These are phyloP conservation scores for Clarias batrachus DNA, from an alignment of 2,113 vertebrate species.

Conservation along the genomic window DNA sequence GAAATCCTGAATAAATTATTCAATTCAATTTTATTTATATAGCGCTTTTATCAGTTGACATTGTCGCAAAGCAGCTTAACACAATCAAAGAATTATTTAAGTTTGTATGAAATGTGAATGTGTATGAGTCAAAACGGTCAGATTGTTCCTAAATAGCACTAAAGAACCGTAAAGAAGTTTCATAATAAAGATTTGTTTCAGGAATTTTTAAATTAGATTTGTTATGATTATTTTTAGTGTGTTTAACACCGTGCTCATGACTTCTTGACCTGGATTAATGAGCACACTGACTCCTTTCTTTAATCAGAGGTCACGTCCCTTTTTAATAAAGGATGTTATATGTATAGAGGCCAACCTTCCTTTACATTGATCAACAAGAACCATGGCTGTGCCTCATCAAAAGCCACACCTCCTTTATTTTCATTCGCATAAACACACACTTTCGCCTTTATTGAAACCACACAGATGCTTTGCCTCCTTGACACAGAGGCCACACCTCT, in stretches of 20 bases:
- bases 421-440: no score
- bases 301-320: neutral
- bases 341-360: neutral
- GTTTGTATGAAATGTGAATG: no score
- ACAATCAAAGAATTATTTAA: no score
- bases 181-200: neutral
- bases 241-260: no score
- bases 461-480: no score
- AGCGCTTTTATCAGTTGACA: no score
- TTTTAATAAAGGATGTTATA: neutral
- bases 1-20: neutral
- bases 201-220: neutral
- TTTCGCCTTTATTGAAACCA: neutral
- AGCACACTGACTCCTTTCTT: no score
- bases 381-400: neutral
- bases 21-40: no score
- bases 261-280: no score
- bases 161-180: neutral
- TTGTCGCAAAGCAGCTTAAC: no score
- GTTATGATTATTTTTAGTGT: neutral
- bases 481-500: neutral
- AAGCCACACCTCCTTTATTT: neutral
- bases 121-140: no score
- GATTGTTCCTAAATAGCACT: no score
- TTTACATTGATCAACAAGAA: neutral